Evolutionary conservation across 2,113 vertebrate genomes (phyloP), one percentile per base, ranked within the genome.

Genomic region (Eclectus roratus): DNA sequence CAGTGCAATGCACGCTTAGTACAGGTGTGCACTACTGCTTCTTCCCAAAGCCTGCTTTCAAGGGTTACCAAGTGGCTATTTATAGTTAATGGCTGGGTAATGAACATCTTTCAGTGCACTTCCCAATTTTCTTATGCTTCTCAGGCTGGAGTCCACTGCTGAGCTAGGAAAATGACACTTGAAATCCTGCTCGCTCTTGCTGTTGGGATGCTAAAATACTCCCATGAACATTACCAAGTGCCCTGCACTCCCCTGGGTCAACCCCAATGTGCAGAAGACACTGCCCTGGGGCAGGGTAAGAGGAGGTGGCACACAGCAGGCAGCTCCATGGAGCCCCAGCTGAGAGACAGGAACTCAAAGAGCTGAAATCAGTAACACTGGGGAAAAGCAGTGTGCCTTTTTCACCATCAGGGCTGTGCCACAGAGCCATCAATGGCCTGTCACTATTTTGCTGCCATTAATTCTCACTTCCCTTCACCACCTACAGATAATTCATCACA

Each of bases 291-390:
- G n/a, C 20, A 41, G 20, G 24, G 52, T 35, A 46, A 28, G 39
- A 69, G 41, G 41, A 35, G 37, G 31, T 14, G 23, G 3, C 7
- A 6, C 0, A 0, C 0, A 5, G 29, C 28, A 17, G 17, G n/a
- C 68, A 66, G 39, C 56, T 77, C 58, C 11, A 0, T 3, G 27
- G 33, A 60, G 14, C 44, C 23, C 52, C 37, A 33, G 60, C 60
- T 29, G 44, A n/a, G 46, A 55, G 29, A n/a, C 23, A 39, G 31
- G n/a, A 65, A 27, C 58, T 31, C 13, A 1, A 20, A 39, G 33
- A 35, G 20, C 25, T 31, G 29, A 31, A 17, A 9, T 37, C 4
- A 23, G 37, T 44, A 37, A 15, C 0, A 1, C 46, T 35, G 35
- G 58, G 29, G 41, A 25, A 55, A 20, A 24, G 29, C 10, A 0